These are phyloP conservation scores for Ptychochromis oligacanthus DNA, from an alignment of 2,113 vertebrate species.

Conservation along the genomic window DNA sequence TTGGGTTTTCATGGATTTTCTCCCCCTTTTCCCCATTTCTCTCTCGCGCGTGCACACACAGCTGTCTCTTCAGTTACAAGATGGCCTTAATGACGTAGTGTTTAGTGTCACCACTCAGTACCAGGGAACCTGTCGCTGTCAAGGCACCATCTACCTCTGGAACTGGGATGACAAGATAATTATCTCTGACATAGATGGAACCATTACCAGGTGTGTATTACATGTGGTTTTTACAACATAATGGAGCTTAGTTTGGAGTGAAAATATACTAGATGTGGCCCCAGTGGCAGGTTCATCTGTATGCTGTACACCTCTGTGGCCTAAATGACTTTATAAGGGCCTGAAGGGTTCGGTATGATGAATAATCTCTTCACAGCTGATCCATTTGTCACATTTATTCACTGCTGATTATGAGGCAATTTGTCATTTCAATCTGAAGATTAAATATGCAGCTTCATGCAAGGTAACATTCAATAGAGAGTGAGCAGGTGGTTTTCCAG, in stretches of 20 bases:
- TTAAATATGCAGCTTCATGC: background rate
- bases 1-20: background rate
- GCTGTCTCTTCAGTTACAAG: slow-evolving; percentile 92
- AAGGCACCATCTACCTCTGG: slow-evolving; percentile 98
- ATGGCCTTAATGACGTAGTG: slow-evolving; percentile 90
- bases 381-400: background rate
- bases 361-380: background rate
- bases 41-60: slow-evolving; percentile 59
- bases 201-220: slow-evolving; percentile 90
- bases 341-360: background rate
- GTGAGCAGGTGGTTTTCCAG: background rate
- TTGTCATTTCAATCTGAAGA: background rate
- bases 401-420: background rate
- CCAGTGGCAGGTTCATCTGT: background rate
- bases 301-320: background rate
- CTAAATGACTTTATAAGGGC: background rate
- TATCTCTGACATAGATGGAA: slow-evolving; percentile 98
- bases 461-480: background rate
- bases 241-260: rapidly evolving
- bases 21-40: background rate
- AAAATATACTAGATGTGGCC: background rate
- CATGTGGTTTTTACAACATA: background rate
- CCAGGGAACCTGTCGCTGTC: slow-evolving; percentile 95
- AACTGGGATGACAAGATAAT: slow-evolving; percentile 97
- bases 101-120: slow-evolving; percentile 99